Percentiles rank a stretch among this genome's conserved stretches.
Evolutionary conservation across 2,113 vertebrate genomes (phyloP).

Genomic region (Callopanchax toddi): DNA sequence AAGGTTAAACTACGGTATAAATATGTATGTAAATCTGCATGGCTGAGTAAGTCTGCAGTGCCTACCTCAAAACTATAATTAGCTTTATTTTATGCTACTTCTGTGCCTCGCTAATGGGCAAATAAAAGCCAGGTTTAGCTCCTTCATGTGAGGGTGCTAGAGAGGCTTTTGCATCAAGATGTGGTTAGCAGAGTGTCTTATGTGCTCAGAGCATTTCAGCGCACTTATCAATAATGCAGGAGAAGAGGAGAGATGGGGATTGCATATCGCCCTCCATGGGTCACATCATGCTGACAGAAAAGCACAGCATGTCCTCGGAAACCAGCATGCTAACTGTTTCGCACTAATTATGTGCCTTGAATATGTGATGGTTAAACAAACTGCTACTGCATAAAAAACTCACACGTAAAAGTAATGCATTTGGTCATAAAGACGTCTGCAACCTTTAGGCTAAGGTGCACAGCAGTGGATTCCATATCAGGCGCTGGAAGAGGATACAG

Average conservation of each 20-base stretch:
- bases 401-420: slow-evolving; percentile 30
- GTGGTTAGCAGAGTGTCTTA: slow-evolving; percentile 48
- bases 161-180: slow-evolving; percentile 59
- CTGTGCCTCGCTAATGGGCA: slow-evolving; percentile 33
- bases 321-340: slow-evolving; percentile 30
- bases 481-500: slow-evolving; percentile 65
- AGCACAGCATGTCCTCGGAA: slow-evolving; percentile 68
- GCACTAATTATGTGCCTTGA: slow-evolving; percentile 10
- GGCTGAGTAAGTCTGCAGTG: slow-evolving; percentile 15
- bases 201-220: slow-evolving; percentile 59
- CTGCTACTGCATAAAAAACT: slow-evolving; percentile 2
- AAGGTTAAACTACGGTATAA: too few relatives aligned
- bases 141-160: slow-evolving; percentile 47
- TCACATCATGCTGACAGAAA: slow-evolving; percentile 70
- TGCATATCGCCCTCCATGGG: slow-evolving; percentile 62
- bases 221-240: slow-evolving; percentile 78
- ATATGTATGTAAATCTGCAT: neutral
- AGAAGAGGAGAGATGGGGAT: slow-evolving; percentile 61
- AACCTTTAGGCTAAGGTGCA: slow-evolving; percentile 46
- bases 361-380: slow-evolving; percentile 28
- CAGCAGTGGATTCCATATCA: slow-evolving; percentile 54
- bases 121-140: slow-evolving; percentile 52
- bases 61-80: slow-evolving; percentile 36
- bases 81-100: slow-evolving; percentile 40
- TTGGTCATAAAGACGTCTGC: neutral